These are phyloP conservation scores for Theristus sp. DNA, from an alignment of 2,888 invertebrate species.

Conservation along the genomic window DNA sequence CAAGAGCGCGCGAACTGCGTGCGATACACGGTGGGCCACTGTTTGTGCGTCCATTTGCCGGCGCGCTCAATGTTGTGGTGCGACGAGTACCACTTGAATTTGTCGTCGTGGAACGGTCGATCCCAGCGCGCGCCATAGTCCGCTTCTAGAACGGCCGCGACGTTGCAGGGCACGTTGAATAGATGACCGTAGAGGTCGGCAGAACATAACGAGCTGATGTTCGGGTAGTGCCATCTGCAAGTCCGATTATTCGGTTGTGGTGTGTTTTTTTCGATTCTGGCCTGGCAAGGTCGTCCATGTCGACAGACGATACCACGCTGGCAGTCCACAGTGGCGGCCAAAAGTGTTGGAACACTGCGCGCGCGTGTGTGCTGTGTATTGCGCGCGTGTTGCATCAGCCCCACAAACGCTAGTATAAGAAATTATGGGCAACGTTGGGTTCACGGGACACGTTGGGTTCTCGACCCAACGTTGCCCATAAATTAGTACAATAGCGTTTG, in stretches of 20 bases:
- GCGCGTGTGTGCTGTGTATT: no score
- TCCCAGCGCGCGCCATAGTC: conserved; percentile 7
- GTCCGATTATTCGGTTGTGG: not conserved
- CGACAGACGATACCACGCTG: no score
- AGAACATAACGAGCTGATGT: not conserved
- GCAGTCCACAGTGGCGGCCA: no score
- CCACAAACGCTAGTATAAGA: no score
- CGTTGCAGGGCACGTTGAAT: conserved; percentile 8
- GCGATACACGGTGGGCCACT: not conserved
- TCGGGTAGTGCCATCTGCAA: conserved; percentile 8
- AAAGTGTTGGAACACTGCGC: no score
- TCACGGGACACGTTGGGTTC: no score
- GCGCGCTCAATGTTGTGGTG: not conserved
- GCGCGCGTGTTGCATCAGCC: no score
- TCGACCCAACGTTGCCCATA: no score
- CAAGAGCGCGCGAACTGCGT: not conserved
- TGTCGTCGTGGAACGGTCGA: not conserved
- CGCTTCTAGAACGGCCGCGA: conserved; percentile 2
- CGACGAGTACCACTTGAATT: not conserved
- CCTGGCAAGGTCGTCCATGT: no score
- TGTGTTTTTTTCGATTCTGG: no score
- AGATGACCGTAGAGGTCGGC: conserved; percentile 3
- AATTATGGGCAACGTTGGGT: no score
- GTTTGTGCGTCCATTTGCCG: not conserved
- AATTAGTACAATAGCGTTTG: no score